Conservation (phyloP, 2,113 vertebrate species). For the Melanocharis versteri region DNA sequence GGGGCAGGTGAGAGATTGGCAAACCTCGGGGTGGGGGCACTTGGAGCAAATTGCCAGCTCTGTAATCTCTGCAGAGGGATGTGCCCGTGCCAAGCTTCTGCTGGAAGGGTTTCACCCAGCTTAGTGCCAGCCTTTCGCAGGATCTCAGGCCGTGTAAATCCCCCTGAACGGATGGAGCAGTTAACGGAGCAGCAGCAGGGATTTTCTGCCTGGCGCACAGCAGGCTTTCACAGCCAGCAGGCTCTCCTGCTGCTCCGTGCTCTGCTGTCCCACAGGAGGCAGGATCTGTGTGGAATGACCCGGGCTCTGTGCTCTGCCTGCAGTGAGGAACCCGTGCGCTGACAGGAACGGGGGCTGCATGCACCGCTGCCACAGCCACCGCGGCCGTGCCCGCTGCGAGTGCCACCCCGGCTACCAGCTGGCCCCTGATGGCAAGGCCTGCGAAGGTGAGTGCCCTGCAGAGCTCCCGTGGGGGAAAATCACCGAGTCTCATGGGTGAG, state of each 20-base stretch:
- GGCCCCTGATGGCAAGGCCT: constrained; percentile 77
- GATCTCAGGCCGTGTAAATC: fast-evolving
- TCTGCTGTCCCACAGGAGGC: fast-evolving
- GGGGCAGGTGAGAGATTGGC: background rate
- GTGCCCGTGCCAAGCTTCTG: background rate
- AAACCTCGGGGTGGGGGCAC: background rate
- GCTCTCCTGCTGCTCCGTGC: background rate
- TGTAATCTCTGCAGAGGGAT: background rate
- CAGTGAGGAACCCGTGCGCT: constrained; percentile 82
- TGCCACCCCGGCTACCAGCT: constrained; percentile 82
- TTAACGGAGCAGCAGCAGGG: background rate
- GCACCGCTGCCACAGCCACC: constrained; percentile 2
- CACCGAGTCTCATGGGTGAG: fast-evolving
- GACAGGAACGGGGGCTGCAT: constrained; percentile 86
- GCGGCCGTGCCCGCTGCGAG: constrained; percentile 70
- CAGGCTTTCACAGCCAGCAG: fast-evolving
- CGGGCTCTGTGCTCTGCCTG: background rate
- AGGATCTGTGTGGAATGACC: fast-evolving
- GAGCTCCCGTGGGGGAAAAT: fast-evolving
- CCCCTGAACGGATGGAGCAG: background rate
- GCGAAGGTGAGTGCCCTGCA: constrained; percentile 74
- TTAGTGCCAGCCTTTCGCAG: background rate
- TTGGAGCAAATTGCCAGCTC: background rate
- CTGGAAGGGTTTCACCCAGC: background rate
- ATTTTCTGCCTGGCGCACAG: background rate